Conservation (phyloP, 2,797 vertebrate species). For the Gila robusta region DNA sequence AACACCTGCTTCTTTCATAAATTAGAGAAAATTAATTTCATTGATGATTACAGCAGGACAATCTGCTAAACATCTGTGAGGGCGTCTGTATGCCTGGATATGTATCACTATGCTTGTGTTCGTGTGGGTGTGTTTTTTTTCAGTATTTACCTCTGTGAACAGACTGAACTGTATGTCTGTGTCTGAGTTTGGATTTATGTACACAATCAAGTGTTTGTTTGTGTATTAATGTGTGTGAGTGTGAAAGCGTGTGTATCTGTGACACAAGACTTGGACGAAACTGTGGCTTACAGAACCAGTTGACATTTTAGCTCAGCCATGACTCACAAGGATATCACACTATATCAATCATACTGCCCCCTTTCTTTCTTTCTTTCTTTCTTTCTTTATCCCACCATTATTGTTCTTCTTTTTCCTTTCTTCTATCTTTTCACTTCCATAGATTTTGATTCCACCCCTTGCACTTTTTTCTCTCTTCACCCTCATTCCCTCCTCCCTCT, state of each 20-base stretch:
- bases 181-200: slow-evolving; percentile 36
- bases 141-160: slow-evolving; percentile 44
- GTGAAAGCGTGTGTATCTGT: slow-evolving; percentile 36
- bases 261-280: slow-evolving; percentile 70
- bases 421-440: slow-evolving; percentile 70
- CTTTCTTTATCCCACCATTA: slow-evolving; percentile 61
- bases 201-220: slow-evolving; percentile 8
- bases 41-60: slow-evolving; percentile 71
- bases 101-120: slow-evolving; percentile 63
- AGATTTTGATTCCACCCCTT: slow-evolving; percentile 74
- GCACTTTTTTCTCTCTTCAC: slow-evolving; percentile 63
- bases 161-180: slow-evolving; percentile 37
- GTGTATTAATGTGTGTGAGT: slow-evolving; percentile 17
- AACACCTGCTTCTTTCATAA: slow-evolving; percentile 32
- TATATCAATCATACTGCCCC: slow-evolving; percentile 76
- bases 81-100: slow-evolving; percentile 72
- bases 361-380: slow-evolving; percentile 66
- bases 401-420: slow-evolving; percentile 66
- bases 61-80: slow-evolving; percentile 75
- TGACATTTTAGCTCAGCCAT: slow-evolving; percentile 82
- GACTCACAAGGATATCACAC: slow-evolving; percentile 81
- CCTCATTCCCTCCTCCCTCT: slow-evolving; percentile 70
- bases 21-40: slow-evolving; percentile 75
- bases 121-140: slow-evolving; percentile 43
- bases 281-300: slow-evolving; percentile 77